Conservation (phyloP, 2,888 invertebrate genomes). For the Nematopogon swammerdamellus region DNA sequence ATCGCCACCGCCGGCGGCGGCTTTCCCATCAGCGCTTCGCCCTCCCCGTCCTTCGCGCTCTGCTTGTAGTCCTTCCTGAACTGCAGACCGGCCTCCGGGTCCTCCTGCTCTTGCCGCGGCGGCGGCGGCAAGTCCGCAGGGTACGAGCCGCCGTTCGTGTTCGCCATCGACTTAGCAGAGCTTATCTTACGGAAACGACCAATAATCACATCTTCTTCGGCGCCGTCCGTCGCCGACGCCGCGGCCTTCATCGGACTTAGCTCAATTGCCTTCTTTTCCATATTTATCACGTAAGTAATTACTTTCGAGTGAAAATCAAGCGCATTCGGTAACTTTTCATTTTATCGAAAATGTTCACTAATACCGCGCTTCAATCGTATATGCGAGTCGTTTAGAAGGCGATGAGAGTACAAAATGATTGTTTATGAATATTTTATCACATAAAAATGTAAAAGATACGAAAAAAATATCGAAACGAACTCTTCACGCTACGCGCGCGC, state of each 20-base stretch:
- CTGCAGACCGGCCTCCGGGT: slow-evolving; percentile 36
- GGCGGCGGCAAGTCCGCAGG: slow-evolving; percentile 26
- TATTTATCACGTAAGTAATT: too few relatives aligned
- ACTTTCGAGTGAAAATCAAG: too few relatives aligned
- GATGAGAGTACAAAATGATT: too few relatives aligned
- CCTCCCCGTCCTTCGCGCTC: slow-evolving; percentile 19
- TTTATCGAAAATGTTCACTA: too few relatives aligned
- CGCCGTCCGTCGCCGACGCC: slow-evolving; percentile 22
- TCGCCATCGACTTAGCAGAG: slow-evolving; percentile 52
- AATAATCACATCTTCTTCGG: slow-evolving; percentile 49
- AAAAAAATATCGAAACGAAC: too few relatives aligned
- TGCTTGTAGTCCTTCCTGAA: slow-evolving; percentile 29
- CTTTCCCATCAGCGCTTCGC: slow-evolving; percentile 20
- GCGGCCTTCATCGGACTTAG: slow-evolving; percentile 34
- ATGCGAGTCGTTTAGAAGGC: too few relatives aligned
- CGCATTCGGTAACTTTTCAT: too few relatives aligned
- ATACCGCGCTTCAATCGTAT: too few relatives aligned
- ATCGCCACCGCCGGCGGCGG: slow-evolving; percentile 19
- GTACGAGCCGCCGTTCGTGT: slow-evolving; percentile 47
- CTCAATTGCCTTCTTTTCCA: slow-evolving; percentile 39
- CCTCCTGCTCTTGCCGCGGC: slow-evolving; percentile 21
- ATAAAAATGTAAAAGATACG: too few relatives aligned
- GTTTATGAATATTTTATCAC: too few relatives aligned
- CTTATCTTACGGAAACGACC: slow-evolving; percentile 51
- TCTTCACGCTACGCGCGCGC: too few relatives aligned